Conservation (phyloP, 2,797 vertebrate genomes). For the Anomalospiza imberbis region DNA sequence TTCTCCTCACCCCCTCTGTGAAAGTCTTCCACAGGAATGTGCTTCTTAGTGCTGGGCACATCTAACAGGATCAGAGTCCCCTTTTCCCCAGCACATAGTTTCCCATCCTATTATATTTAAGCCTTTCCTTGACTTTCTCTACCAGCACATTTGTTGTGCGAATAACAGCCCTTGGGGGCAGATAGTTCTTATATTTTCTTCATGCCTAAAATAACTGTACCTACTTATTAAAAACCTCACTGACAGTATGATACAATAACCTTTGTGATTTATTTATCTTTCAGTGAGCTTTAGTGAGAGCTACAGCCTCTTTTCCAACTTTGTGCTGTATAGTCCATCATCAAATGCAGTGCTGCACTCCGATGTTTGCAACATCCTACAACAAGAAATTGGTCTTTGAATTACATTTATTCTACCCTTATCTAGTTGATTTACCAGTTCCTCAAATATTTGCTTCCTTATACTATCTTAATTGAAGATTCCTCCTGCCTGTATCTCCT, state of each 20-base stretch:
- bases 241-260: conserved; percentile 31
- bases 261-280: conserved; percentile 53
- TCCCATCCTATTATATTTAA: background rate
- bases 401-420: conserved; percentile 55
- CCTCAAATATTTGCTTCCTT: conserved; percentile 67
- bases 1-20: rapidly evolving
- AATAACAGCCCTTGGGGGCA: conserved; percentile 7
- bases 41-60: background rate
- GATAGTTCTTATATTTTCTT: conserved; percentile 23
- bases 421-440: conserved; percentile 43
- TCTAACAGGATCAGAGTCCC: background rate
- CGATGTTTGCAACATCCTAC: conserved; percentile 34
- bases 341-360: conserved; percentile 38
- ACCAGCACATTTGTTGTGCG: conserved; percentile 15
- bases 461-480: conserved; percentile 53
- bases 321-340: conserved; percentile 20
- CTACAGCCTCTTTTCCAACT: conserved; percentile 20
- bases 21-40: background rate
- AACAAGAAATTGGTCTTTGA: conserved; percentile 44
- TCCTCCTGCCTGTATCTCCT: conserved; percentile 26
- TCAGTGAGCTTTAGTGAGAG: conserved; percentile 29
- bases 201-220: conserved; percentile 1
- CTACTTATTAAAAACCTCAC: conserved; percentile 41
- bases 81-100: background rate
- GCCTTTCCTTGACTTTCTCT: conserved; percentile 31